Evolutionary conservation across 2,113 vertebrate species (phyloP).

Genomic region (Eptesicus fuscus): DNA sequence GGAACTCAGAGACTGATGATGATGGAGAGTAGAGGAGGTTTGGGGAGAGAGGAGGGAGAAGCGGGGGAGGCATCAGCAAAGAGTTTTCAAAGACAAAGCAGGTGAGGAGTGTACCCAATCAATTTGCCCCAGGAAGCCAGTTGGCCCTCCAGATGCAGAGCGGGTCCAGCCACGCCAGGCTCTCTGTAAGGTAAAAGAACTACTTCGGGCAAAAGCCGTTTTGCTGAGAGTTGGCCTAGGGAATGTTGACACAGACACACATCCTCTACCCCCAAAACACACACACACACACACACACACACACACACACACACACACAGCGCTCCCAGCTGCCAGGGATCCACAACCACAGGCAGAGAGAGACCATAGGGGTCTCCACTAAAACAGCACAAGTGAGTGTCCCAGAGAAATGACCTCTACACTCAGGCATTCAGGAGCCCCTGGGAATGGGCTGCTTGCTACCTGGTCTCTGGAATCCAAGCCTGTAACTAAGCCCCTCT

Average conservation of each 20-base stretch:
- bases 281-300: background rate
- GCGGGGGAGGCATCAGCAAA: background rate
- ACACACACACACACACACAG: background rate
- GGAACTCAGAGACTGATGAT: background rate
- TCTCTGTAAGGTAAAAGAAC: too few relatives aligned
- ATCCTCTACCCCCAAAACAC: background rate
- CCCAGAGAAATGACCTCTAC: background rate
- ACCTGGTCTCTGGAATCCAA: background rate
- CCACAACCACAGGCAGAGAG: background rate
- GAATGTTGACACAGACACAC: background rate
- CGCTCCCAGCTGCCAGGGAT: background rate
- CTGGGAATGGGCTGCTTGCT: background rate
- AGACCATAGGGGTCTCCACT: background rate
- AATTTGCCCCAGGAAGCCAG: background rate
- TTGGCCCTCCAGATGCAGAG: background rate
- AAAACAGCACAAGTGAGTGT: background rate
- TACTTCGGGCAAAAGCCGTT: background rate
- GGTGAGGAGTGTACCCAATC: fast-evolving
- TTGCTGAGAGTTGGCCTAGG: background rate
- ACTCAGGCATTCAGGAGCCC: background rate
- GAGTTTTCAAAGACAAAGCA: background rate
- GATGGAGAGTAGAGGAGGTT: background rate
- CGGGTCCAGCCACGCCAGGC: background rate
- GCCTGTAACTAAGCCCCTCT: background rate
- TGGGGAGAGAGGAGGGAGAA: too few relatives aligned